Conservation (phyloP, 2,113 vertebrate genomes). For the Prietella phreatophila region DNA sequence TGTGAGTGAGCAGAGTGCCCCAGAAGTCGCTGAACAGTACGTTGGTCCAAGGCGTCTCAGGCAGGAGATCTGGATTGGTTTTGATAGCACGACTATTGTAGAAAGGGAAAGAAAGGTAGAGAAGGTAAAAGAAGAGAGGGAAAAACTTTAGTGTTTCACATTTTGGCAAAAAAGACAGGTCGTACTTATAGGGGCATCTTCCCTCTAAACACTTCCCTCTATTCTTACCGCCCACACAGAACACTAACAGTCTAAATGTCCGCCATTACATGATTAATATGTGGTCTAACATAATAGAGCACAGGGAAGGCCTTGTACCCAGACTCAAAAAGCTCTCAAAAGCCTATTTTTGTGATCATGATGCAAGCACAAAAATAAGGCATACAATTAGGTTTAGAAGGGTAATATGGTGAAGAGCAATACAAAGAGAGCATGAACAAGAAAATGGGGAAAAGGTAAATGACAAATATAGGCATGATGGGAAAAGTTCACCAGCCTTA, state of each 20-base stretch:
- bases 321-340: not conserved
- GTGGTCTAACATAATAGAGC: not conserved
- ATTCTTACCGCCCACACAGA: not conserved
- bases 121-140: no score
- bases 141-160: not conserved
- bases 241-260: not conserved
- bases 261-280: not conserved
- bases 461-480: not conserved
- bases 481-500: not conserved
- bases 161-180: not conserved
- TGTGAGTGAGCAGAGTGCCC: constrained; percentile 96
- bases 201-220: not conserved
- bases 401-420: not conserved
- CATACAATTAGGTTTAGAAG: not conserved
- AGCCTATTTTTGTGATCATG: not conserved
- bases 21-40: constrained; percentile 99
- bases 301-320: not conserved
- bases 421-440: not conserved
- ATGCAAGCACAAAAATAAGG: not conserved
- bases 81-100: constrained; percentile 91
- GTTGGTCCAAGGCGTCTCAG: constrained; percentile 93
- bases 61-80: constrained; percentile 97
- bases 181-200: not conserved
- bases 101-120: constrained; percentile 51
- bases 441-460: not conserved